Evolutionary conservation across 37 sponge, comb jelly and placozoan species (phyloP).

Genomic region (Axinella damicornis): DNA sequence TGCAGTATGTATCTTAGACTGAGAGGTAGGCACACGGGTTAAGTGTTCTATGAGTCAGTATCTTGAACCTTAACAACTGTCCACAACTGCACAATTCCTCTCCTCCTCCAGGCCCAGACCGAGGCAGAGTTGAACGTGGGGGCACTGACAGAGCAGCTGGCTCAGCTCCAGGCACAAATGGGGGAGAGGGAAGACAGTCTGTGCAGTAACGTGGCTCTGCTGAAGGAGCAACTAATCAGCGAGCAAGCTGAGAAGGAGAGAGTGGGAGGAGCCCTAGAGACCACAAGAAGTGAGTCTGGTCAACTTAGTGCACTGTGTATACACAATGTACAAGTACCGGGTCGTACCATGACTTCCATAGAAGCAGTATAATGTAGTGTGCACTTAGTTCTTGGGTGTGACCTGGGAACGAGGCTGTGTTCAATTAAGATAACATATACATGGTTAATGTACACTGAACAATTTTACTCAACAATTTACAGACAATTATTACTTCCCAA

Average conservation of each 20-base stretch:
- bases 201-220: background rate
- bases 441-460: too few relatives aligned
- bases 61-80: background rate
- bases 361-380: too few relatives aligned
- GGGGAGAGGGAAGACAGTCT: conserved; percentile 15
- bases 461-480: too few relatives aligned
- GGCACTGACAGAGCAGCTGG: conserved; percentile 39
- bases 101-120: conserved; percentile 13
- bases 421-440: too few relatives aligned
- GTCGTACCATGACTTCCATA: too few relatives aligned
- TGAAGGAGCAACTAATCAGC: conserved; percentile 16
- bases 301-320: background rate
- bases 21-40: too few relatives aligned
- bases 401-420: too few relatives aligned
- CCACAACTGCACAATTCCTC: background rate
- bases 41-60: too few relatives aligned
- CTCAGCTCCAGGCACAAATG: conserved; percentile 17
- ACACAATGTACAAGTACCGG: too few relatives aligned
- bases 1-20: too few relatives aligned
- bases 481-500: too few relatives aligned
- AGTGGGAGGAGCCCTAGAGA: background rate
- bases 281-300: conserved; percentile 1
- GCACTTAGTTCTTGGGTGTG: too few relatives aligned
- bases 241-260: conserved; percentile 7
- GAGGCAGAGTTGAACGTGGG: conserved; percentile 66